phyloP scores from a whole-genome alignment of 2,113 vertebrate genomes.

The Eretmochelys imbricata region DNA sequence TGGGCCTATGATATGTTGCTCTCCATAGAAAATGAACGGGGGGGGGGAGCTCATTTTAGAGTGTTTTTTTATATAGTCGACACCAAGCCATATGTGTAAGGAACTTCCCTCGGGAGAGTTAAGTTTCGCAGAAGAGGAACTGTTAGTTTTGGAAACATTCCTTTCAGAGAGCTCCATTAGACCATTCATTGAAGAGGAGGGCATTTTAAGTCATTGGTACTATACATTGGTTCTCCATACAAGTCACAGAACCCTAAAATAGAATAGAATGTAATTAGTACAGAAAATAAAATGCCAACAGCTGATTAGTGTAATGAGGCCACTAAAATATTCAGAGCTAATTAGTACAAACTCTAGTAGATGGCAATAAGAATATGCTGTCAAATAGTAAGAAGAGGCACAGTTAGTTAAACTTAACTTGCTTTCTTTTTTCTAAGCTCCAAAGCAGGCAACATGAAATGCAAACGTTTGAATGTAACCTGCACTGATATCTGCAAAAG shows the following conservation, averaged over 20 bases:
- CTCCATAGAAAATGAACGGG: not conserved
- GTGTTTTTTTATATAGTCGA: not conserved
- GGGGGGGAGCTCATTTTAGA: not conserved
- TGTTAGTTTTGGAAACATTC: not conserved
- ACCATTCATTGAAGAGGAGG: conserved; percentile 17
- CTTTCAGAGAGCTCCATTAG: not conserved
- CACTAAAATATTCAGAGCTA: not conserved
- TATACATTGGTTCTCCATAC: not conserved
- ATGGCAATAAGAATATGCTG: not conserved
- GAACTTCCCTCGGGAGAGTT: not conserved
- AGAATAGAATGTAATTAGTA: not conserved
- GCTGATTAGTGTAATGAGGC: not conserved
- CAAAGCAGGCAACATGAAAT: not conserved
- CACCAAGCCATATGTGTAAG: too few species aligned
- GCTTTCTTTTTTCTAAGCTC: not conserved
- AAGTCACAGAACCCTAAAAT: not conserved
- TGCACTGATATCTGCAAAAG: not conserved
- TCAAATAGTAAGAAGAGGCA: not conserved
- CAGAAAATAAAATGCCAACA: conserved; percentile 20
- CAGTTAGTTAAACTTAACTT: not conserved
- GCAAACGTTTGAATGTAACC: not conserved
- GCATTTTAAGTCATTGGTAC: not conserved
- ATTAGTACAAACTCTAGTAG: not conserved
- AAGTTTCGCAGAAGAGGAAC: conserved; percentile 50
- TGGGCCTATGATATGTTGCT: not conserved